Percentiles rank a stretch among this genome's conserved stretches.
These are phyloP conservation scores for Sarcophilus harrisii DNA, from an alignment of 2,797 vertebrate genomes.

Conservation along the genomic window DNA sequence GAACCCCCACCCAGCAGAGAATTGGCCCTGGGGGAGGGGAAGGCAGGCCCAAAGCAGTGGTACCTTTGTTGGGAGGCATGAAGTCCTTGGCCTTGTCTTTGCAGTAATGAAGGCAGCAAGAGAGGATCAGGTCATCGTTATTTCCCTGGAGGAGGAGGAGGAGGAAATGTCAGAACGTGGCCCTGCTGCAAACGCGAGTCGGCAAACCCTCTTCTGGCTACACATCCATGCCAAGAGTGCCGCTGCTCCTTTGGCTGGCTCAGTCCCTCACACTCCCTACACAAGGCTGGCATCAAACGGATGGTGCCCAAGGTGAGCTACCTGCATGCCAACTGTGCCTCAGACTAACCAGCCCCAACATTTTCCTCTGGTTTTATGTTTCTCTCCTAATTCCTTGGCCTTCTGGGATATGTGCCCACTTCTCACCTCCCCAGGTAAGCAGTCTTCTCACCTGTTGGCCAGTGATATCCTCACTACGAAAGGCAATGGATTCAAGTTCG, in stretches of 20 bases:
- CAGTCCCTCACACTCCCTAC: background rate
- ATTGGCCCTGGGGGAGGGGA: background rate
- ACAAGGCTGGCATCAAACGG: background rate
- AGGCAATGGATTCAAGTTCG: constrained; percentile 97
- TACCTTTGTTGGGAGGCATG: constrained; percentile 96
- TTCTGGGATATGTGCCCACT: background rate
- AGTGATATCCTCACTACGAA: constrained; percentile 97
- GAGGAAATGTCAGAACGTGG: background rate
- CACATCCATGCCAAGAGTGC: background rate
- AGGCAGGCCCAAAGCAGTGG: background rate
- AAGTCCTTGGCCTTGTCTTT: constrained; percentile 98
- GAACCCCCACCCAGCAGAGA: background rate
- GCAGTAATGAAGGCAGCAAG: constrained; percentile 98
- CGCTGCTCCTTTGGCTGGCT: background rate
- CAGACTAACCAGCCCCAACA: background rate
- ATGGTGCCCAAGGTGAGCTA: background rate
- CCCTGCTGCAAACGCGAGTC: constrained; percentile 5
- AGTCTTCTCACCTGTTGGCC: constrained; percentile 92
- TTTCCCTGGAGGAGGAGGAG: constrained; percentile 92
- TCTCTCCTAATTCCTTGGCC: background rate
- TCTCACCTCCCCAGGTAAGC: background rate
- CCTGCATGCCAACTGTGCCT: too few relatives aligned
- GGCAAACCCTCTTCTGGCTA: background rate
- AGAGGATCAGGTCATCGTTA: constrained; percentile 98
- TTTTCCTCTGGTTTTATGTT: background rate